Evolutionary conservation across 2,888 invertebrate genomes (phyloP).

Genomic region (Pardosa pseudoannulata): DNA sequence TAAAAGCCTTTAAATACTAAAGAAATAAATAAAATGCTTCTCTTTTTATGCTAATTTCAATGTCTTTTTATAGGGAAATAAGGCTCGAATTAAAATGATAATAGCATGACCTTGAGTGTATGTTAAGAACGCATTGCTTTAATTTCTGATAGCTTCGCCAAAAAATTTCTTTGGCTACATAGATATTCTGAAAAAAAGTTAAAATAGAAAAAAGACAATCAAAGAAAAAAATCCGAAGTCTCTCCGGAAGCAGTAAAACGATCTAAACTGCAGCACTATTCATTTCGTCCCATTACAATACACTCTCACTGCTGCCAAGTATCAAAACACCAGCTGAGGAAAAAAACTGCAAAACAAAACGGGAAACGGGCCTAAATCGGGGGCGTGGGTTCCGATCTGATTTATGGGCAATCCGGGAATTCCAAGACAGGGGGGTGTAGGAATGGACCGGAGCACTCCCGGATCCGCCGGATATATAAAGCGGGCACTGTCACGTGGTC

Average conservation of each 20-base stretch:
- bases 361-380: background rate
- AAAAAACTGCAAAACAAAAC: background rate
- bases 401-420: slow-evolving; percentile 20
- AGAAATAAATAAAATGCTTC: too few species aligned
- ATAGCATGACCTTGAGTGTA: too few species aligned
- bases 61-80: too few species aligned
- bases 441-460: background rate
- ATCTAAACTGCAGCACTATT: background rate
- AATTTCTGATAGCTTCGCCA: too few species aligned
- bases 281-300: slow-evolving; percentile 11
- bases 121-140: too few species aligned
- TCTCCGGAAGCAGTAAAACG: background rate
- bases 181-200: too few species aligned
- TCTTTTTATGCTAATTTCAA: too few species aligned
- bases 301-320: background rate
- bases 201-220: too few species aligned
- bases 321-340: background rate
- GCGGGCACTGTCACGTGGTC: slow-evolving; percentile 45
- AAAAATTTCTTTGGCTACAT: too few species aligned
- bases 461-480: slow-evolving; percentile 57
- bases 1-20: too few species aligned
- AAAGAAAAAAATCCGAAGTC: too few species aligned
- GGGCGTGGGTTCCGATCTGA: slow-evolving; percentile 10
- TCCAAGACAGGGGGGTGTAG: slow-evolving; percentile 3
- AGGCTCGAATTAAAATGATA: too few species aligned